Percentiles rank a stretch among this genome's conserved stretches.
Conservation (phyloP, 2,888 invertebrate genomes). For the Clostera curtula region DNA sequence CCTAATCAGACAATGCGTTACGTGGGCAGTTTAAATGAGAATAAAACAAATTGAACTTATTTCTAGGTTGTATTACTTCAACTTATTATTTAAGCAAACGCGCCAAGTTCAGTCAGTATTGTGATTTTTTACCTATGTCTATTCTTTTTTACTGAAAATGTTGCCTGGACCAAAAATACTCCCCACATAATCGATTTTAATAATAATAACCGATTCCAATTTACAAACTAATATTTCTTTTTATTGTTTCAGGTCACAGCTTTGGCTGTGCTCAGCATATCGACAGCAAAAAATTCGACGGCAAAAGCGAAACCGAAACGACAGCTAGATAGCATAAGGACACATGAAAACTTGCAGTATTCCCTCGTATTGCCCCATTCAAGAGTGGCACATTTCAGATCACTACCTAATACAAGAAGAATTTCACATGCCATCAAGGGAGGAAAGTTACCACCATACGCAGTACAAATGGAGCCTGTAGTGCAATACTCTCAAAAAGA, state of each 20-base stretch:
- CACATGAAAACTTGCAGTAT: constrained; percentile 76
- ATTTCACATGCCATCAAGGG: constrained; percentile 68
- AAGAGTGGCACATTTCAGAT: constrained; percentile 68
- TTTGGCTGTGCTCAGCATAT: constrained; percentile 69
- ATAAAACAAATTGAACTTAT: too few relatives aligned
- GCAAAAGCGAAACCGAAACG: constrained; percentile 71
- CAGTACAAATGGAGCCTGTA: constrained; percentile 87
- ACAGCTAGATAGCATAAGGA: constrained; percentile 68
- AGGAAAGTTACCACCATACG: constrained; percentile 79
- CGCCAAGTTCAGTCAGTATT: too few relatives aligned
- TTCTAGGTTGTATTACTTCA: too few relatives aligned
- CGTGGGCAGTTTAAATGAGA: too few relatives aligned
- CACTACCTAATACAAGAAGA: constrained; percentile 68
- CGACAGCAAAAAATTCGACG: constrained; percentile 64
- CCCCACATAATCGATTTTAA: constrained; percentile 5
- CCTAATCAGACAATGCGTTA: too few relatives aligned
- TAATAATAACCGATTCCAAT: constrained; percentile 10
- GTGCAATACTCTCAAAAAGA: constrained; percentile 87
- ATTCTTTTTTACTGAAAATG: background rate
- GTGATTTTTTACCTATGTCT: too few relatives aligned
- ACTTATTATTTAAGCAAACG: too few relatives aligned
- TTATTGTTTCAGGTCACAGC: constrained; percentile 73
- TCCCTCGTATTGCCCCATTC: constrained; percentile 75
- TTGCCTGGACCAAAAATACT: constrained; percentile 12
- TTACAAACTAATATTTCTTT: constrained; percentile 9